Evolutionary conservation across 2,888 invertebrate genomes (phyloP).

Genomic region (Sarcophaga caerulescens): DNA sequence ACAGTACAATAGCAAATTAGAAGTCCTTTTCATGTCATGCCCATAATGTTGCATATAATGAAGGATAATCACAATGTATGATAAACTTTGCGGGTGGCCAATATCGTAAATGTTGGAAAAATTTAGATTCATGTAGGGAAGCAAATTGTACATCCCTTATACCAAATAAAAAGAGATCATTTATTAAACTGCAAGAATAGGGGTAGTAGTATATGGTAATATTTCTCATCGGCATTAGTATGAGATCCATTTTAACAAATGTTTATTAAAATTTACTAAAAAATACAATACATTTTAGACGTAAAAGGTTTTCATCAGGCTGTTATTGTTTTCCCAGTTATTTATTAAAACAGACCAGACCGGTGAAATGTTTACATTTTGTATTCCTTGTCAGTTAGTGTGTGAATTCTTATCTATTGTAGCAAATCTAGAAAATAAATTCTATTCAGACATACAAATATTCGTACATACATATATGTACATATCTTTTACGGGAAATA

Average conservation of each 20-base stretch:
- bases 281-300: too few relatives aligned
- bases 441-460: neutral
- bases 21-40: slow-evolving; percentile 32
- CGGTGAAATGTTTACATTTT: slow-evolving; percentile 43
- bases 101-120: slow-evolving; percentile 30
- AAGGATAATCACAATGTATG: slow-evolving; percentile 17
- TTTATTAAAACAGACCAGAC: slow-evolving; percentile 28
- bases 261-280: too few relatives aligned
- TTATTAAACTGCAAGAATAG: neutral
- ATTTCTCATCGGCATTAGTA: neutral
- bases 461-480: too few relatives aligned
- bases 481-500: too few relatives aligned
- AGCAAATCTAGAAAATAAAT: slow-evolving; percentile 47
- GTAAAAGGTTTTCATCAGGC: slow-evolving; percentile 24
- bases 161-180: neutral
- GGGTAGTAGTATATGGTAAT: slow-evolving; percentile 17
- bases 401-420: slow-evolving; percentile 44
- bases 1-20: slow-evolving; percentile 52
- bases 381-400: neutral
- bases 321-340: slow-evolving; percentile 3
- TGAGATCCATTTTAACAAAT: neutral
- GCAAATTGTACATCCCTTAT: too few relatives aligned
- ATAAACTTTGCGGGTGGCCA: slow-evolving; percentile 47
- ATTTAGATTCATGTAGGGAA: too few relatives aligned
- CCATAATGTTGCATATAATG: slow-evolving; percentile 9